Evolutionary conservation across 2,888 invertebrate species (phyloP).

Genomic region (Blera fallax): DNA sequence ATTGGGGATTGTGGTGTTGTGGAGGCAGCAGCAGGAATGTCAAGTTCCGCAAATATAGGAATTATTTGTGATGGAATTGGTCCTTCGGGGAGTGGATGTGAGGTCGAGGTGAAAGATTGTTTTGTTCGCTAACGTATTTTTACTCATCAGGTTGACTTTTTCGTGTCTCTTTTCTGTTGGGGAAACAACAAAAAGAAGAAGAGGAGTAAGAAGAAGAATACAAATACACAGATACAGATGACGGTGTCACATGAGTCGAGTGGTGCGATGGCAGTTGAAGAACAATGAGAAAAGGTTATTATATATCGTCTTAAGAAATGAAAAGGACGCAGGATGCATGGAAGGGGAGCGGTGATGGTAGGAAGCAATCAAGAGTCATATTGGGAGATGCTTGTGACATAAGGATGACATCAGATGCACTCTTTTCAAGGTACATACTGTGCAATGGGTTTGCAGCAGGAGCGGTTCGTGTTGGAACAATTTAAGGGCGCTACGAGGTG

Average conservation of each 20-base stretch:
- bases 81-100: not conserved
- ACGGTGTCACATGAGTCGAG: slow-evolving; percentile 2
- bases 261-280: slow-evolving; percentile 2
- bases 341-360: not conserved
- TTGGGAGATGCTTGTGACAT: not conserved
- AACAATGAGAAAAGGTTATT: slow-evolving; percentile 48
- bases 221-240: not conserved
- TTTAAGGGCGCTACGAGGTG: not conserved
- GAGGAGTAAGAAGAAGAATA: too few species aligned
- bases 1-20: slow-evolving; percentile 23
- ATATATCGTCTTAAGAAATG: slow-evolving; percentile 47
- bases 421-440: not conserved
- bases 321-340: not conserved
- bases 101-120: slow-evolving; percentile 6
- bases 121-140: slow-evolving; percentile 33
- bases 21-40: slow-evolving; percentile 39
- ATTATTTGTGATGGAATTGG: slow-evolving; percentile 56
- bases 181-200: too few species aligned
- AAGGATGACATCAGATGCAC: slow-evolving; percentile 25
- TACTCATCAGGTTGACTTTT: slow-evolving; percentile 45
- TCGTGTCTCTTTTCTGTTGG: not conserved
- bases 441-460: not conserved
- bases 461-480: not conserved
- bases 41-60: slow-evolving; percentile 53
- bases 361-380: slow-evolving; percentile 22